These are phyloP conservation scores for Arremon aurantiirostris DNA, from an alignment of 2,797 vertebrate species.

Conservation along the genomic window DNA sequence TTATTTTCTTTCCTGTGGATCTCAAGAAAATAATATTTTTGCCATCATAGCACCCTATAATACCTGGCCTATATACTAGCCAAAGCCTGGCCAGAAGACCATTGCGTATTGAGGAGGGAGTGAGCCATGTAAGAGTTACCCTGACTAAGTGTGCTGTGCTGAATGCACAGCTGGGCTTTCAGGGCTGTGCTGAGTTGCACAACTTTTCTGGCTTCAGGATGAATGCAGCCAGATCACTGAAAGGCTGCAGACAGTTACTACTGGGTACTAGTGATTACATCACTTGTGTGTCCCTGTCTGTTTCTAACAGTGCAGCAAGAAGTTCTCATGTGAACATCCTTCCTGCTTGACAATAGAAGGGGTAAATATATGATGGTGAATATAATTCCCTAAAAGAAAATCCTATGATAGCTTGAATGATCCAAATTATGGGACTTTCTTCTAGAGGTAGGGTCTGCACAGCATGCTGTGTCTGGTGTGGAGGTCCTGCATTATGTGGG, in stretches of 20 bases:
- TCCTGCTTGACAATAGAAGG: not conserved
- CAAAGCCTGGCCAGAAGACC: not conserved
- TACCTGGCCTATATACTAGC: not conserved
- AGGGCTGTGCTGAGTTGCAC: not conserved
- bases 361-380: not conserved
- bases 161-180: not conserved
- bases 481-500: not conserved
- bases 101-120: accelerated
- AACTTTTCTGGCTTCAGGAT: not conserved
- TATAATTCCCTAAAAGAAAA: not conserved
- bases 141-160: not conserved
- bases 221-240: no score
- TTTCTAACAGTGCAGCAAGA: not conserved
- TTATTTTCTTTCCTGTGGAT: no score
- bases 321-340: not conserved
- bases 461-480: not conserved
- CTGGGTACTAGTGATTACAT: not conserved
- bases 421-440: not conserved
- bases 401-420: not conserved
- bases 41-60: not conserved
- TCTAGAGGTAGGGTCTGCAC: not conserved
- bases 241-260: accelerated
- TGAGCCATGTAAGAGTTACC: not conserved
- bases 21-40: not conserved
- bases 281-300: not conserved